These are phyloP conservation scores for Aphelinus certus DNA, from an alignment of 1,140 invertebrate species.

Conservation along the genomic window DNA sequence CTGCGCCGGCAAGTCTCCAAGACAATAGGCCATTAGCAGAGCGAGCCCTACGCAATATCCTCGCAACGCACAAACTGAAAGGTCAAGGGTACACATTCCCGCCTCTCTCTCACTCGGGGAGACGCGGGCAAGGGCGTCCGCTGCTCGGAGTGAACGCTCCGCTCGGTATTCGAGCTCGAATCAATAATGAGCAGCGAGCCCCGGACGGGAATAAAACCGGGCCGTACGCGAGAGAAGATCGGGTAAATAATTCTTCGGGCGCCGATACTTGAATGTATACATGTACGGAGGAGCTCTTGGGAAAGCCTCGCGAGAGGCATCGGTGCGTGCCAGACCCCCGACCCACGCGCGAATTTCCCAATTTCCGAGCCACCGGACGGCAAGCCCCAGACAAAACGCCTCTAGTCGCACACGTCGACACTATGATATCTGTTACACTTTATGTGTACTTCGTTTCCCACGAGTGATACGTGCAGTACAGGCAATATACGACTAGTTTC, in stretches of 20 bases:
- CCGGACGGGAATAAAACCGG: neutral
- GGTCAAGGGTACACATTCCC: conserved; percentile 19
- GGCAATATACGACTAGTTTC: no score
- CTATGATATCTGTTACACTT: no score
- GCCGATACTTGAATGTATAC: conserved; percentile 1
- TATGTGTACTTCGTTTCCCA: no score
- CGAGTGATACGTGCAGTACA: no score
- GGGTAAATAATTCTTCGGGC: conserved; percentile 55
- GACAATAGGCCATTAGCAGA: no score
- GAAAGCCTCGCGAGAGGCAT: no score
- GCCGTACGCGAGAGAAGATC: conserved; percentile 42
- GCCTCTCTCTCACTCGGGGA: neutral
- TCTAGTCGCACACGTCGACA: neutral
- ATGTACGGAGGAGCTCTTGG: no score
- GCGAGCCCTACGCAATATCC: neutral
- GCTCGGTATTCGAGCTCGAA: conserved; percentile 7
- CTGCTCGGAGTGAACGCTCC: neutral
- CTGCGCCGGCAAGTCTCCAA: no score
- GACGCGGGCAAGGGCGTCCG: conserved; percentile 15
- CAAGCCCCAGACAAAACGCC: conserved; percentile 26
- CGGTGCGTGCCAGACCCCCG: no score
- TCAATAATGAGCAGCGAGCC: conserved; percentile 48
- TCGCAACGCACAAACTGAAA: neutral
- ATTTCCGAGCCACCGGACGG: conserved; percentile 20
- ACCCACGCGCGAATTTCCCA: neutral